These are phyloP conservation scores for Eupithecia abbreviata DNA, from an alignment of 2,888 invertebrate genomes.

Conservation along the genomic window DNA sequence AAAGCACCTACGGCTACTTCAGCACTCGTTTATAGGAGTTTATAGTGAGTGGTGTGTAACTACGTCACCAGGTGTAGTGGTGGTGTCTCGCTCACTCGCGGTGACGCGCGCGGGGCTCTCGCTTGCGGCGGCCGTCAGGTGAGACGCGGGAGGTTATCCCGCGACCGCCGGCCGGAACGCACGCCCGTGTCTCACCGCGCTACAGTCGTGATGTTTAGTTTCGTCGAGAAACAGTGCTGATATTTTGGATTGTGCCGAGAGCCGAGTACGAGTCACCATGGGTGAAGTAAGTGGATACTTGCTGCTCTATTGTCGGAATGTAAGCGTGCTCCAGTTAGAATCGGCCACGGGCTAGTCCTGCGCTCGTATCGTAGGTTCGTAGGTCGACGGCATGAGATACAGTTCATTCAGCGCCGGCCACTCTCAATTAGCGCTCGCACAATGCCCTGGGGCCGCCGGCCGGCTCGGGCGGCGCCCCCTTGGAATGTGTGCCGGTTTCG, in stretches of 20 bases:
- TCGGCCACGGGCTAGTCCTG: conserved; percentile 59
- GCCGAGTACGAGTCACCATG: conserved; percentile 61
- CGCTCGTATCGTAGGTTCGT: conserved; percentile 69
- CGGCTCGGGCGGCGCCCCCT: conserved; percentile 48
- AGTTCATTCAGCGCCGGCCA: conserved; percentile 46
- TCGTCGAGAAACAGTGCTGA: conserved; percentile 64
- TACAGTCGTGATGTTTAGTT: conserved; percentile 67
- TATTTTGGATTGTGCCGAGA: conserved; percentile 44
- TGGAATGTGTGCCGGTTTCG: conserved; percentile 65
- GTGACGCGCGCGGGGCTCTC: conserved; percentile 62
- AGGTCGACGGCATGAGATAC: conserved; percentile 72
- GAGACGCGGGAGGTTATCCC: conserved; percentile 73
- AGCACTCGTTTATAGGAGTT: conserved; percentile 33
- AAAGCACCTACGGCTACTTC: conserved; percentile 30
- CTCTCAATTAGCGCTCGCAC: conserved; percentile 60
- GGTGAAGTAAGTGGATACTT: conserved; percentile 75
- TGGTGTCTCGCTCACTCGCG: conserved; percentile 66
- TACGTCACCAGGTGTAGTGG: conserved; percentile 64
- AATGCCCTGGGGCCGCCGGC: conserved; percentile 40
- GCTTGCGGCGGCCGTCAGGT: conserved; percentile 60
- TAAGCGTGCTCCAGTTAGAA: conserved; percentile 65
- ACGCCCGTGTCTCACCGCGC: conserved; percentile 62
- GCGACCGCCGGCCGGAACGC: conserved; percentile 67
- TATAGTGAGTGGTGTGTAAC: conserved; percentile 17
- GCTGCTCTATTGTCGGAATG: conserved; percentile 49